These are phyloP conservation scores for Zhengitettix transpicula DNA, from an alignment of 2,888 invertebrate species.

Conservation along the genomic window DNA sequence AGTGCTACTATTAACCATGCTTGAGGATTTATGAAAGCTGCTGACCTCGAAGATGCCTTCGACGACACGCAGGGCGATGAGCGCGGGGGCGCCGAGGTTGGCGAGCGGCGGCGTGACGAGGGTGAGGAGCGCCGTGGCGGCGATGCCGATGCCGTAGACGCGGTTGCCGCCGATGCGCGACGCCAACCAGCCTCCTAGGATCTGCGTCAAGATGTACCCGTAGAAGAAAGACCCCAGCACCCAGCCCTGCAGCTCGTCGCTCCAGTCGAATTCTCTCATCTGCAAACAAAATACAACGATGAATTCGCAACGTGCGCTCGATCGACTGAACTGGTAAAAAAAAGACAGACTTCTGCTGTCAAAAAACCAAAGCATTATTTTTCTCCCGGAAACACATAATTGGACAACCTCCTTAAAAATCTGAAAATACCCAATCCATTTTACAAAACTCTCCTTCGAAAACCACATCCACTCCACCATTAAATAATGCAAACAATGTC, in stretches of 20 bases:
- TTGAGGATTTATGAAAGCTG: no score
- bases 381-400: no score
- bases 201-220: conserved; percentile 66
- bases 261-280: conserved; percentile 65
- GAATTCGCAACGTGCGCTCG: no score
- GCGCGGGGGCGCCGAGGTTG: conserved; percentile 44
- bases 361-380: no score
- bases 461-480: no score
- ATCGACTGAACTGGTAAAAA: no score
- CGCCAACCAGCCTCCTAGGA: conserved; percentile 70
- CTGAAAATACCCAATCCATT: no score
- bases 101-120: conserved; percentile 68
- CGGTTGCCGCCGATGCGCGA: conserved; percentile 72
- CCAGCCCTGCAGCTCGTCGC: conserved; percentile 54
- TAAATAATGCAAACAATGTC: no score
- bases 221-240: conserved; percentile 79
- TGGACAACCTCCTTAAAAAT: no score
- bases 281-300: conserved; percentile 21
- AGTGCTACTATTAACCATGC: no score
- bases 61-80: conserved; percentile 55
- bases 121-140: conserved; percentile 60
- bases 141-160: conserved; percentile 50
- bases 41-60: conserved; percentile 67
- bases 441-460: no score
- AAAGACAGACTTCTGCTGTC: no score